A percentile compares a stretch with the other conserved stretches of the same genome.
phyloP scores from a whole-genome alignment of 2,888 invertebrate genomes.

The Xanthia icteritia region DNA sequence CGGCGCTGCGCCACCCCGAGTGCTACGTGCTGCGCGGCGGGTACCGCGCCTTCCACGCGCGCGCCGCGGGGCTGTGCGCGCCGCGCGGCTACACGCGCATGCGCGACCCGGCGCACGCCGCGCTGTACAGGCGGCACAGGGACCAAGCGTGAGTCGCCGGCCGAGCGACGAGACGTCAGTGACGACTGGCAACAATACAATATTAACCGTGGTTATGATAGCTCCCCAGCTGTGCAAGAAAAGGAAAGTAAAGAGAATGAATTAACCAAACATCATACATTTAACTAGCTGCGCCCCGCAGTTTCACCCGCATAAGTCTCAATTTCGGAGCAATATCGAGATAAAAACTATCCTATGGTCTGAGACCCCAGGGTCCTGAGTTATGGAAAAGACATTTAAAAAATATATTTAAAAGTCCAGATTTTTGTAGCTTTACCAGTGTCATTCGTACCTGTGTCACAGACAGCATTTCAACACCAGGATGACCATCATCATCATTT shows the following conservation, averaged over 20 bases:
- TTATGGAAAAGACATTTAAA: no score
- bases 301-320: no score
- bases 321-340: no score
- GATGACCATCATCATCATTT: no score
- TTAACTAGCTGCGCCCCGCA: not conserved
- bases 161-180: no score
- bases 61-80: constrained; percentile 92
- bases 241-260: no score
- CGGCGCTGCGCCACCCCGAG: constrained; percentile 96
- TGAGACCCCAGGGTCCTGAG: no score
- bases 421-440: no score
- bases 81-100: constrained; percentile 95
- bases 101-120: constrained; percentile 94
- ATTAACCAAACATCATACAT: not conserved
- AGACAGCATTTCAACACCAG: not conserved
- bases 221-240: not conserved
- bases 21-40: constrained; percentile 96
- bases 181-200: no score
- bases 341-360: no score
- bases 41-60: constrained; percentile 92
- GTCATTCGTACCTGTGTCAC: no score
- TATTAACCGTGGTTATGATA: not conserved
- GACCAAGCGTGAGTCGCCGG: constrained; percentile 5
- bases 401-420: no score
- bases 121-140: constrained; percentile 92